Evolutionary conservation across 2,888 invertebrate genomes (phyloP).

Genomic region (Drosophila mulleri): DNA sequence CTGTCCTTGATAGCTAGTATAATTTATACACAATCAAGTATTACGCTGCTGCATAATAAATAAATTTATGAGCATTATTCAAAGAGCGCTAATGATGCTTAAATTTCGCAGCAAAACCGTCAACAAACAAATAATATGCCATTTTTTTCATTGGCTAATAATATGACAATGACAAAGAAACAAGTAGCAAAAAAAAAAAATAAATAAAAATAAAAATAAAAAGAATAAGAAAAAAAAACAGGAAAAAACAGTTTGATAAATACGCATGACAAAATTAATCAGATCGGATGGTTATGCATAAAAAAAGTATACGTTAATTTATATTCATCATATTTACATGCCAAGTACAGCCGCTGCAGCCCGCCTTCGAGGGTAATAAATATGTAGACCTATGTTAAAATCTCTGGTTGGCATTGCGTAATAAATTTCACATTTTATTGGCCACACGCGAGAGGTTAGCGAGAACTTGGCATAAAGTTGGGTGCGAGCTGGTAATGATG

Average conservation of each 20-base stretch:
- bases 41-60: conserved; percentile 33
- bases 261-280: conserved; percentile 56
- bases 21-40: conserved; percentile 37
- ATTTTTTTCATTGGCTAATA: conserved; percentile 28
- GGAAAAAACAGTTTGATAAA: conserved; percentile 12
- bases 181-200: conserved; percentile 16
- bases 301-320: conserved; percentile 41
- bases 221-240: neutral
- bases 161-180: conserved; percentile 49
- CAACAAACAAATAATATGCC: conserved; percentile 28
- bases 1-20: neutral
- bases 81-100: conserved; percentile 61
- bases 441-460: conserved; percentile 28
- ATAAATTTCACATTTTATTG: conserved; percentile 60
- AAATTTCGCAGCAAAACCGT: conserved; percentile 35
- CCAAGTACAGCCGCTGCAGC: conserved; percentile 20
- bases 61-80: conserved; percentile 59
- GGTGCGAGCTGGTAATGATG: conserved; percentile 41
- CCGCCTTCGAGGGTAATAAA: conserved; percentile 46
- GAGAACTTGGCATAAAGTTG: conserved; percentile 20
- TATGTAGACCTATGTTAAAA: conserved; percentile 31
- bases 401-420: conserved; percentile 26
- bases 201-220: neutral
- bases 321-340: conserved; percentile 42
- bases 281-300: conserved; percentile 30